A percentile compares a stretch with the other conserved stretches of the same genome.
Evolutionary conservation across 2,888 invertebrate genomes (phyloP).

Genomic region (Heliconius ismenius): DNA sequence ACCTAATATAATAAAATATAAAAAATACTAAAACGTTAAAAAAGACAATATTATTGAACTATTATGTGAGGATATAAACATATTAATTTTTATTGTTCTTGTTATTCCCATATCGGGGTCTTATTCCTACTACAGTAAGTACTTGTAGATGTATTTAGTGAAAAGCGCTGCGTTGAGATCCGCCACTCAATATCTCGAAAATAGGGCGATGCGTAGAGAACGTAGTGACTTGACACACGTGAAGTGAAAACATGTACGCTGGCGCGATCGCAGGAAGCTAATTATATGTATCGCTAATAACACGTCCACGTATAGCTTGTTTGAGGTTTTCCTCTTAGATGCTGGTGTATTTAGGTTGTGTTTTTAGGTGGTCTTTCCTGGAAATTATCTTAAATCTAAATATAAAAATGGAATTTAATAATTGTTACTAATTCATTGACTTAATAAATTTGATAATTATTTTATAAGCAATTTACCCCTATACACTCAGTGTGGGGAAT

Average conservation of each 20-base stretch:
- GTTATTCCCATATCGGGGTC: too few species aligned
- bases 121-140: too few species aligned
- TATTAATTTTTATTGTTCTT: too few species aligned
- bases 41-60: too few species aligned
- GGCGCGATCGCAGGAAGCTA: neutral
- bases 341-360: neutral
- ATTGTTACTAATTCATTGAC: too few species aligned
- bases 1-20: too few species aligned
- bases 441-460: too few species aligned
- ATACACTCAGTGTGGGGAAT: too few species aligned
- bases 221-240: neutral
- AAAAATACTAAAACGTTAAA: too few species aligned
- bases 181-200: neutral
- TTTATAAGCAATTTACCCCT: too few species aligned
- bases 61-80: too few species aligned
- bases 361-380: neutral
- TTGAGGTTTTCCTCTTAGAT: constrained; percentile 4
- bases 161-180: neutral
- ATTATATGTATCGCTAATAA: neutral
- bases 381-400: neutral
- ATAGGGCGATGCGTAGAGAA: neutral
- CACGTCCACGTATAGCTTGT: neutral
- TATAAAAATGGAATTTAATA: neutral
- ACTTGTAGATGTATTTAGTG: too few species aligned
- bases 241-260: neutral